These are phyloP conservation scores for human DNA, from an alignment of 2,113 vertebrate genomes.

Conservation along the genomic window GRCh38 chr4:87085001-87085500, in stretches of 20 bases:
- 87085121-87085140: background rate
- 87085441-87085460: background rate
- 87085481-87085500: background rate
- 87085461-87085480: background rate
- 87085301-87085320: background rate
- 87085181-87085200: background rate
- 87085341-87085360: background rate
- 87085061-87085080: background rate
- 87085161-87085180: constrained; percentile 16
- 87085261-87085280: constrained; percentile 37
- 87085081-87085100: background rate
- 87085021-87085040: background rate
- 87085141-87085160: background rate
- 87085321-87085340: background rate
- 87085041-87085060: background rate
- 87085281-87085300: constrained; percentile 26
- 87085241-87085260: background rate
- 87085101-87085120: background rate
- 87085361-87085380: background rate
- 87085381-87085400: background rate
- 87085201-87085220: background rate
- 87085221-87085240: constrained; percentile 13
- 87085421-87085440: background rate
- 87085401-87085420: background rate
- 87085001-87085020: background rate